These are phyloP conservation scores for Crossaster papposus DNA, from an alignment of 53 echinoderm and acorn worm species.

Conservation along the genomic window DNA sequence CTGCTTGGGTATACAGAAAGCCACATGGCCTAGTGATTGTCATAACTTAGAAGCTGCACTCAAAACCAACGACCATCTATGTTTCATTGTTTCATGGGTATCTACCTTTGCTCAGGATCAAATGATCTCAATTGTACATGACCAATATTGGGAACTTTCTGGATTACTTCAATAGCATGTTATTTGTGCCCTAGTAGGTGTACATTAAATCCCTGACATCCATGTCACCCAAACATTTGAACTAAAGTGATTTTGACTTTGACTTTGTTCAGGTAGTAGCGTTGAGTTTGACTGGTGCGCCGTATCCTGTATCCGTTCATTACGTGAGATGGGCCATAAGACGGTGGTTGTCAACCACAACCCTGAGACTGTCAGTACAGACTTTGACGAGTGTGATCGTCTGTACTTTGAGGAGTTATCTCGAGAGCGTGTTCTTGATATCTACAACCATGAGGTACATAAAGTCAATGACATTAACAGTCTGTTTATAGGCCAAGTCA, in stretches of 20 bases:
- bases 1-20: not conserved
- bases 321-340: conserved; percentile 88
- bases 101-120: not conserved
- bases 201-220: too few relatives aligned
- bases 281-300: conserved; percentile 99
- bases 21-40: not conserved
- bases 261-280: conserved; percentile 73
- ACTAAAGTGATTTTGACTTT: not conserved
- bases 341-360: conserved; percentile 97
- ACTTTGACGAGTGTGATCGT: conserved; percentile 98
- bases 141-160: too few relatives aligned
- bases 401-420: conserved; percentile 99
- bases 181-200: too few relatives aligned
- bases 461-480: not conserved
- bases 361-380: conserved; percentile 99
- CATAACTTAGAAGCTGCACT: not conserved
- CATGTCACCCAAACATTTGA: too few relatives aligned
- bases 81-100: not conserved
- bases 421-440: conserved; percentile 90
- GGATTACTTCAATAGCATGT: too few relatives aligned
- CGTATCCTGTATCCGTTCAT: conserved; percentile 95
- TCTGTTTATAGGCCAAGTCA: not conserved
- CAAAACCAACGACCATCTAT: too few relatives aligned
- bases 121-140: too few relatives aligned
- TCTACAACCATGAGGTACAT: conserved; percentile 90